Conservation (phyloP, 2,888 invertebrate species). For the Agrochola circellaris region DNA sequence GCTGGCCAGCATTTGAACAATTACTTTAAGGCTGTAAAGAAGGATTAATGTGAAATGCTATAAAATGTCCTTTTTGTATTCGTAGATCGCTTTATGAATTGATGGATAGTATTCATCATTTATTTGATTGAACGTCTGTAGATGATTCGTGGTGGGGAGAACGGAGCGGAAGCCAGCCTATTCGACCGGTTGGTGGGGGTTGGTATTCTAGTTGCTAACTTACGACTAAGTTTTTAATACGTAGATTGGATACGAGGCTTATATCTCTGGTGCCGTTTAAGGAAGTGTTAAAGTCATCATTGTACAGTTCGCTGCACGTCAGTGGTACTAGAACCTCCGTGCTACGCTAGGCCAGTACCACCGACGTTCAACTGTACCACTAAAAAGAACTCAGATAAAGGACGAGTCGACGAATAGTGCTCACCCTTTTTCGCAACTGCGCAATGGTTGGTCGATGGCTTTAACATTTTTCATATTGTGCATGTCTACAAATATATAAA, state of each 20-base stretch:
- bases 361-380: no score
- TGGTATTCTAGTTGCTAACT: conserved; percentile 36
- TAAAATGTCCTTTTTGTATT: neutral
- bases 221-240: neutral
- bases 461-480: conserved; percentile 19
- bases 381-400: neutral
- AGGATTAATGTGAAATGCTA: neutral
- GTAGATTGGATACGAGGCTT: conserved; percentile 12
- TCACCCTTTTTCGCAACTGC: neutral
- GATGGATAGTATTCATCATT: conserved; percentile 30
- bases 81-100: neutral
- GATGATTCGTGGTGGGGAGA: conserved; percentile 52
- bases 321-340: neutral
- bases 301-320: neutral
- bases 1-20: neutral
- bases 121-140: conserved; percentile 38
- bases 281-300: neutral
- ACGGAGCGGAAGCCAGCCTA: conserved; percentile 26
- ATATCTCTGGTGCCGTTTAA: neutral
- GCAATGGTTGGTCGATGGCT: neutral
- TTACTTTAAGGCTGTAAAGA: neutral
- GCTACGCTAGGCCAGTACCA: neutral
- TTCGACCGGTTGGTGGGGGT: conserved; percentile 30
- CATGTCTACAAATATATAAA: neutral
- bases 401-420: neutral